Evolutionary conservation across 2,888 invertebrate species (phyloP).

Genomic region (Xestobium rufovillosum): DNA sequence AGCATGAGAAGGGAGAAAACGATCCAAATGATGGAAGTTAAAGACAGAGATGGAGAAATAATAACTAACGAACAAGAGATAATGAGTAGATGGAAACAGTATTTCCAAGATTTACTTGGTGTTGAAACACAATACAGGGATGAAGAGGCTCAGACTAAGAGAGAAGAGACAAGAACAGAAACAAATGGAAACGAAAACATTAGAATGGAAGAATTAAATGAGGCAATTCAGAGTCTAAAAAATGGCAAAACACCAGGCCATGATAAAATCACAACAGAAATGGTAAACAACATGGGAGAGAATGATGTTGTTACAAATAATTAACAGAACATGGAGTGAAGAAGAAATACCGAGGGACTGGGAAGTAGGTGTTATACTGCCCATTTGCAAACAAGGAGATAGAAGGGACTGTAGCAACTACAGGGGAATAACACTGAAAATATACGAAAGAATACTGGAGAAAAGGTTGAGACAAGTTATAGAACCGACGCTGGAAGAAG

Average conservation of each 20-base stretch:
- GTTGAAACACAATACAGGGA: no score
- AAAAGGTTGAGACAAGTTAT: constrained; percentile 9
- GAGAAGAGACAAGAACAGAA: no score
- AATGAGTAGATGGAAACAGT: no score
- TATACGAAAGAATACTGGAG: constrained; percentile 13
- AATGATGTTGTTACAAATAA: constrained; percentile 7
- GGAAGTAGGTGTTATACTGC: no score
- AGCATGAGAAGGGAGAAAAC: no score
- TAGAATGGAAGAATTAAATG: constrained; percentile 2
- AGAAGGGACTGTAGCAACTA: no score
- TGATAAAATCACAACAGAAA: constrained; percentile 8
- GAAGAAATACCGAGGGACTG: constrained; percentile 11
- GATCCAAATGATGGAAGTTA: no score
- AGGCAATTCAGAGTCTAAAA: constrained; percentile 10
- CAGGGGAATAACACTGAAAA: constrained; percentile 14
- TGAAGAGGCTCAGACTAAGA: no score
- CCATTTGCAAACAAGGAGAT: constrained; percentile 16
- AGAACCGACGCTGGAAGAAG: constrained; percentile 10
- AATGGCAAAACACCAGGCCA: constrained; percentile 8
- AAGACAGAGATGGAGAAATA: no score
- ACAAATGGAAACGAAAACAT: no score
- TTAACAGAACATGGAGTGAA: constrained; percentile 6
- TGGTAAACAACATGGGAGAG: constrained; percentile 9
- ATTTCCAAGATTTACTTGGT: no score
- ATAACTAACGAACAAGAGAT: no score